Evolutionary conservation across 2,113 vertebrate species (phyloP).

Genomic region (Genyomyrus donnyi): DNA sequence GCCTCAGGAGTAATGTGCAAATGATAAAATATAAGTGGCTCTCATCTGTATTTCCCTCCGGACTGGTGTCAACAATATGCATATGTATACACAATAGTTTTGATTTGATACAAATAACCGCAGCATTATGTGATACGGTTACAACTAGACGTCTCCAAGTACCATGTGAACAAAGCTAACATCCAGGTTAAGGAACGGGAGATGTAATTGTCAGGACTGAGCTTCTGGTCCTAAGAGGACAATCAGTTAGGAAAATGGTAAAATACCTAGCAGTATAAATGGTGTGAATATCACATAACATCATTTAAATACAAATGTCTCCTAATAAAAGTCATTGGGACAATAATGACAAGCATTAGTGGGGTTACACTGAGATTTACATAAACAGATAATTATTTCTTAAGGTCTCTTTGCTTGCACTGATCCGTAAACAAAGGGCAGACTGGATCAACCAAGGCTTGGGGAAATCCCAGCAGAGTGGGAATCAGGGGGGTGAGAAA

Average conservation of each 20-base stretch:
- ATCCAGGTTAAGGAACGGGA: background rate
- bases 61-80: background rate
- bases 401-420: background rate
- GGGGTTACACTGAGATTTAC: background rate
- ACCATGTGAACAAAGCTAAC: background rate
- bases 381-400: background rate
- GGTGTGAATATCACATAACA: background rate
- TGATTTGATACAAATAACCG: background rate
- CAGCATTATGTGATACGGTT: background rate
- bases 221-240: background rate
- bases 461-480: background rate
- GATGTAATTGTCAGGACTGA: background rate
- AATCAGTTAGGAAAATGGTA: background rate
- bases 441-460: background rate
- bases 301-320: background rate
- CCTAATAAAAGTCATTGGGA: background rate
- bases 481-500: background rate
- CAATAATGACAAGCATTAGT: background rate
- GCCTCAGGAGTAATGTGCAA: background rate
- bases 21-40: background rate
- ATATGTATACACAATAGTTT: background rate
- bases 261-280: background rate
- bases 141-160: background rate
- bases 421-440: background rate
- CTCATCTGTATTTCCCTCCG: background rate